Evolutionary conservation across 2,888 invertebrate genomes (phyloP).

Genomic region (Nephrocerus scutellatus): DNA sequence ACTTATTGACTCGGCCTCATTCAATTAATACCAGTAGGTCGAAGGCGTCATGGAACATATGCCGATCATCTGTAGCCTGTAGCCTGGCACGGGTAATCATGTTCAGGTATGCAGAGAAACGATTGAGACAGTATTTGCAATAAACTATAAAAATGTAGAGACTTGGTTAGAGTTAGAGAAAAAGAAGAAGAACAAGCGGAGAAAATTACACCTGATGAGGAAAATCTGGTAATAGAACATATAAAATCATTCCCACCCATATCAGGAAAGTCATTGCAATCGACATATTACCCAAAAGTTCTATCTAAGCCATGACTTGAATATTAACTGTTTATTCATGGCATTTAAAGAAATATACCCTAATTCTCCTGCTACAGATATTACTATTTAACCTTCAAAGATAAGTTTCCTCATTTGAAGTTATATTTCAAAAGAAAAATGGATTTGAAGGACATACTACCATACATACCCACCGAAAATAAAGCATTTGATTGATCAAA

Average conservation of each 20-base stretch:
- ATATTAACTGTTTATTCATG: slow-evolving; percentile 4
- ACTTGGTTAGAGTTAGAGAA: slow-evolving; percentile 10
- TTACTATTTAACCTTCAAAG: too few relatives aligned
- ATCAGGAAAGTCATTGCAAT: too few relatives aligned
- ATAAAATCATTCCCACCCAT: too few relatives aligned
- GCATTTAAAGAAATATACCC: slow-evolving; percentile 12
- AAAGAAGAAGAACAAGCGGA: too few relatives aligned
- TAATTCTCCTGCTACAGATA: slow-evolving; percentile 10
- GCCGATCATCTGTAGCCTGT: slow-evolving; percentile 6
- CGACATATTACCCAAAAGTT: slow-evolving; percentile 3
- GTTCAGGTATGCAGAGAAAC: slow-evolving; percentile 9
- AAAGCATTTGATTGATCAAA: slow-evolving; percentile 7
- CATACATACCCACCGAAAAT: too few relatives aligned
- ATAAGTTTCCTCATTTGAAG: too few relatives aligned
- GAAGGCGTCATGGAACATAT: slow-evolving; percentile 10
- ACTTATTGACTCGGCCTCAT: slow-evolving; percentile 9
- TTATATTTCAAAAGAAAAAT: slow-evolving; percentile 2
- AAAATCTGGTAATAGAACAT: too few relatives aligned
- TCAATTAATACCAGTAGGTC: slow-evolving; percentile 10
- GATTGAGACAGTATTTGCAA: too few relatives aligned
- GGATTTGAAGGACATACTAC: slow-evolving; percentile 4
- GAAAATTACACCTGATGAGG: too few relatives aligned
- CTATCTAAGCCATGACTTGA: background rate
- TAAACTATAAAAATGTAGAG: slow-evolving; percentile 10
- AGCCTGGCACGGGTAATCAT: slow-evolving; percentile 8